A percentile compares a stretch with the other conserved stretches of the same genome.
phyloP scores from a whole-genome alignment of 2,888 invertebrate species.

The Acanthoscelides obtectus region DNA sequence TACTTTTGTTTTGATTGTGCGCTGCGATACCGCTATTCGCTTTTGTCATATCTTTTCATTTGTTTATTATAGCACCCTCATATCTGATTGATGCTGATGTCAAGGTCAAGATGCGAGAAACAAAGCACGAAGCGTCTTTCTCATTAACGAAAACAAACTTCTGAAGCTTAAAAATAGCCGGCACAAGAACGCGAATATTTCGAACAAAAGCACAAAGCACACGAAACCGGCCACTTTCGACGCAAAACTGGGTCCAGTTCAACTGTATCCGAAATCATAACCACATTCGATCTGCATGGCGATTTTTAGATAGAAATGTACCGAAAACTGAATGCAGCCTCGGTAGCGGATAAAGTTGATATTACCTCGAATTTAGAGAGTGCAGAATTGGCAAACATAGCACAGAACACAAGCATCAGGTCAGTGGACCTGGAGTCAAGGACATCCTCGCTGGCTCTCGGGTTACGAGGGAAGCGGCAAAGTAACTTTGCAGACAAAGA shows the following conservation, averaged over 20 bases:
- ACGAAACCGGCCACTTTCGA: not conserved
- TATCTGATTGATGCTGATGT: not conserved
- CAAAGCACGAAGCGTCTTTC: not conserved
- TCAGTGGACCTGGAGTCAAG: constrained; percentile 48
- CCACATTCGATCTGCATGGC: not conserved
- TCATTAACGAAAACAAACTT: not conserved
- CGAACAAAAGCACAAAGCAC: not conserved
- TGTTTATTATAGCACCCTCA: not conserved
- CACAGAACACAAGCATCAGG: constrained; percentile 37
- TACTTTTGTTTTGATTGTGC: not conserved
- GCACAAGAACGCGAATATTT: not conserved
- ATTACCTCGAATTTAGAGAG: not conserved
- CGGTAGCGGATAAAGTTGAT: not conserved
- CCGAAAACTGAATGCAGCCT: not conserved
- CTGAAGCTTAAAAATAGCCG: not conserved
- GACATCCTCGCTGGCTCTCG: constrained; percentile 41
- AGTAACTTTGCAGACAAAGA: not conserved
- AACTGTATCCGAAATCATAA: not conserved
- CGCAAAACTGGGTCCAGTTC: not conserved
- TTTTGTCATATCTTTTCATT: not conserved
- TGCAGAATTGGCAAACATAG: constrained; percentile 28
- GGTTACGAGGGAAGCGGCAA: constrained; percentile 1
- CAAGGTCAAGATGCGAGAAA: not conserved
- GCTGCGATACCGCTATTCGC: not conserved
- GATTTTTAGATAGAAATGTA: not conserved